Evolutionary conservation across 2,797 vertebrate genomes (phyloP), one percentile per base, ranked within the genome.

Genomic region (Nyctalus aviator): DNA sequence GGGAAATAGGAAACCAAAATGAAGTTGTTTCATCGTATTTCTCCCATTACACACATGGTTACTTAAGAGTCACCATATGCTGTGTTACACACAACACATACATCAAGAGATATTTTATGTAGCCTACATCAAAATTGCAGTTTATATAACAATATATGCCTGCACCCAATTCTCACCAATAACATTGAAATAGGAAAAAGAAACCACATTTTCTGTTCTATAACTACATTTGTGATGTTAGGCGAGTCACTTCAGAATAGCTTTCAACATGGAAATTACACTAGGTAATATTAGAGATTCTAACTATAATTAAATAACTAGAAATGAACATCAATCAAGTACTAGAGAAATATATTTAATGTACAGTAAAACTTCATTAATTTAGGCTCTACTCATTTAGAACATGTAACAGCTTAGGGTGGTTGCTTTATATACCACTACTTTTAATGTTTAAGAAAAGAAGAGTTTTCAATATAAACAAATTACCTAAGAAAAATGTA

Each of bases 121-220:
- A 64, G 30, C 15, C 14, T 64, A 64, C 62, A 64, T 32, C 50
- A 82, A n/a, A 94, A 57, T 90, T 71, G 62, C 71, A 92, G 92
- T 84, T 96, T 84, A 90, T 55, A 6, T 44, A 86, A 66, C 50
- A 85, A 90, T 75, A 62, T n/a, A 66, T 86, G 59, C n/a, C 35
- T 93, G 68, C 8, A 93, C 91, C 91, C 86, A 92, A 81, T 95
- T 94, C 83, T 95, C 46, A 91, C 44, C 71, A 81, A 62, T 69
- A 92, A 83, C 35, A 41, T 46, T 35, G 32, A 85, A 66, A 55
- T 32, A 82, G n/a, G 4, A 77, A n/a, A 66, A 92, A 88, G 18
- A 27, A 69, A 78, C 3, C 53, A 41, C 46, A 62, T 77, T 83
- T 94, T 81, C 35, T 37, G 35, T 76, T 81, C 41, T 55, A 8